Evolutionary conservation across 2,113 vertebrate species (phyloP), one percentile per base, ranked within the genome.

Genomic region (Oenanthe oenanthe): DNA sequence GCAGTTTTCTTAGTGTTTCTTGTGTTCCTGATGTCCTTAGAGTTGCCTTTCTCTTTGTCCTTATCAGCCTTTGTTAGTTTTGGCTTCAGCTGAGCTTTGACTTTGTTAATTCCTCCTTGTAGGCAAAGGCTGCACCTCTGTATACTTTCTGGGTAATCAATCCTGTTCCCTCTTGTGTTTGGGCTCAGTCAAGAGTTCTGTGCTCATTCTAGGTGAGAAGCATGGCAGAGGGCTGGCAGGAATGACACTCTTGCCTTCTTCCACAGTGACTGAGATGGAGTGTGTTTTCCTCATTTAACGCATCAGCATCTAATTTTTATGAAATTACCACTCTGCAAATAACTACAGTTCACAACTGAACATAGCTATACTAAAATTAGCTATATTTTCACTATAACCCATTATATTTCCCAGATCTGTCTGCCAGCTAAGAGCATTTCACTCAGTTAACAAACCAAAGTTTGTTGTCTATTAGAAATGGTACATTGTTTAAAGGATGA

Each of bases 21-120:
- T 61, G 40, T 40, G 17, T 47, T 80, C 14, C 28, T 0, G 0
- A 0, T 65, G 21, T 57, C 34, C n/a, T 80, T 73, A 19, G 10
- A 31, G 15, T 71, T 56, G 31, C n/a, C 22, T 89, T 77, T 77
- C n/a, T 80, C 40, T 57, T 60, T 85, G 58, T 61, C 8, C 17
- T 78, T 88, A 38, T 22, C 24, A 66, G 26, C n/a, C 25, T 91
- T 91, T 51, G 28, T 21, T 61, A 18, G 25, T 75, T 92, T 63
- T 78, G 28, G 50, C 29, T 85, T 48, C 21, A 78, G 21, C 17
- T 83, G 57, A 67, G 17, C 32, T 82, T 85, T 56, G n/a, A 24
- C 60, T 87, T 94, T 54, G 10, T 34, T 45, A 74, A 47, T 29
- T 78, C 28, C 6, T 53, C 5, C 17, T 70, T 53, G 47, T 8